A percentile compares a stretch with the other conserved stretches of the same genome.
Conservation (phyloP, 2,797 vertebrate genomes). For the Scyliorhinus canicula region DNA sequence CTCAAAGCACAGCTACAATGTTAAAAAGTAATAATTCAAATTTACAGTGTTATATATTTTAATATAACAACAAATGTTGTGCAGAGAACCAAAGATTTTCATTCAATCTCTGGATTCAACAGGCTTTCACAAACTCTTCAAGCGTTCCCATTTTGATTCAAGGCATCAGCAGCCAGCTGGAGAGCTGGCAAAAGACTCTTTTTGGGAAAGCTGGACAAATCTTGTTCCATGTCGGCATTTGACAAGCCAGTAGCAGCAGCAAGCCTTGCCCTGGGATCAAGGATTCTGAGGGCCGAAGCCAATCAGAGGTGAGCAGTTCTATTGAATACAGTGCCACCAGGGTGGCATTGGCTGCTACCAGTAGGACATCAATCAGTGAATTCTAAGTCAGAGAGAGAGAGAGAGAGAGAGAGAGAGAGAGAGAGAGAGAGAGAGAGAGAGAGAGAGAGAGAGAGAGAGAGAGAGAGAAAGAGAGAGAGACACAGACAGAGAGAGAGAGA, state of each 20-base stretch:
- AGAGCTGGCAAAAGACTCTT: not conserved
- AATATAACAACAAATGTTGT: constrained; percentile 7
- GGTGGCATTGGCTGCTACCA: not conserved
- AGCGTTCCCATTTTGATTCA: constrained; percentile 24
- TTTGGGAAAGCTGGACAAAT: not conserved
- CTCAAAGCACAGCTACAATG: not conserved
- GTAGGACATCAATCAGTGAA: not conserved
- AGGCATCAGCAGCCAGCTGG: not conserved
- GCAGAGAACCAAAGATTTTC: not conserved
- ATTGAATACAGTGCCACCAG: not conserved
- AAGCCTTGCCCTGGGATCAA: not conserved
- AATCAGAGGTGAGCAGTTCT: not conserved
- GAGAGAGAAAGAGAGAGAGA: no score
- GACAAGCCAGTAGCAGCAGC: not conserved
- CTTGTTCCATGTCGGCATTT: not conserved
- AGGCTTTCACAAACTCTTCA: constrained; percentile 12
- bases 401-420: no score
- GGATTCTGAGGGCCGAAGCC: no score
- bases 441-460: no score
- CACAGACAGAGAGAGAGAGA: no score
- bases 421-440: no score
- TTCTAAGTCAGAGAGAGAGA: not conserved
- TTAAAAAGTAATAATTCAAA: not conserved
- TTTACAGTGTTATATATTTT: not conserved
- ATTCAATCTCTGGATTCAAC: not conserved